Base-by-base conservation (phyloP, 2,888 invertebrate species). In the Drymonia ruficornis region DNA sequence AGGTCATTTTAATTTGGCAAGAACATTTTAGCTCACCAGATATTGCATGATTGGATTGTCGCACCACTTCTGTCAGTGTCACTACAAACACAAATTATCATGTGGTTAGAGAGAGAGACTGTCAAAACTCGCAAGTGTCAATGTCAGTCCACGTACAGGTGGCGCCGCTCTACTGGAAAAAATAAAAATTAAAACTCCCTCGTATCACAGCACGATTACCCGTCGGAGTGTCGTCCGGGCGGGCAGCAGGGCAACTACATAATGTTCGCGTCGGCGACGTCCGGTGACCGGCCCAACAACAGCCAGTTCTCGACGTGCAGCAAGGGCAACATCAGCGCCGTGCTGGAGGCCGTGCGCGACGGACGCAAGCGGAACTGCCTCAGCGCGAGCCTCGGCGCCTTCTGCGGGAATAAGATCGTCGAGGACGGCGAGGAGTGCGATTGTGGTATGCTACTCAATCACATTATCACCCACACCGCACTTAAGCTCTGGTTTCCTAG, bases 181-280 rank as follows among this genome's bases (percentile, higher is more conserved):
- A n/a, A n/a, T n/a, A n/a, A n/a, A n/a, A n/a, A n/a, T n/a, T n/a
- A n/a, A n/a, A n/a, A n/a, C n/a, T n/a, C n/a, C n/a, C 23, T 23
- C 23, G 23, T 87, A 2, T 29, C 48, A 1, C 88, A 98, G 98
- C 99, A 99, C 88, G 99, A 99, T 89, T 98, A 96, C 88, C 98
- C 98, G 0, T 95, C 95, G 18, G 97, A 98, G 75, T 98, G 97
- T 84, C 94, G 98, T 59, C 98, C 99, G 0, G 98, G 98, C 56
- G 97, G 98, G 9, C 94, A 96, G 36, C 95, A 95, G 65, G 99
- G 99, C 54, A 99, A 99, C 94, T 99, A 95, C 89, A 99, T 99
- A 77, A 99, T 99, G 99, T 99, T 99, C 89, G 98, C 99, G 15
- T 99, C 99, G 49, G 99, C 99, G 9, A 99, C 99, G 0, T 98